A percentile compares a stretch with the other conserved stretches of the same genome.
Evolutionary conservation across 2,113 vertebrate genomes (phyloP).

Genomic region (Oxyura jamaicensis): DNA sequence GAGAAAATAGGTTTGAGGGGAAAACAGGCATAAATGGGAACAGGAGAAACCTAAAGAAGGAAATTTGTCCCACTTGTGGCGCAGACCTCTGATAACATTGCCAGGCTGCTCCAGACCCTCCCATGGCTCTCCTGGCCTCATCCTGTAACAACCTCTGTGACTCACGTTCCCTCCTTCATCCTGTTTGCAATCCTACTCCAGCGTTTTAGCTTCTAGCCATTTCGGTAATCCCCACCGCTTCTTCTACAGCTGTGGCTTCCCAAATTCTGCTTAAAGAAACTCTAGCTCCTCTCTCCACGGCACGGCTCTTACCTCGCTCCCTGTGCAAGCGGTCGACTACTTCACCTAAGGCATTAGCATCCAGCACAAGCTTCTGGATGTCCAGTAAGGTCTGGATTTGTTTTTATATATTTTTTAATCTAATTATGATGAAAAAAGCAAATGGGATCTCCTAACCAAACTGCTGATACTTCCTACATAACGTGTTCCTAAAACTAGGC

Average conservation of each 20-base stretch:
- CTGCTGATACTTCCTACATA: not conserved
- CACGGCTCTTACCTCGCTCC: not conserved
- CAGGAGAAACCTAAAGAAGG: not conserved
- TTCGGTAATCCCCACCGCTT: not conserved
- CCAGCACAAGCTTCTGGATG: not conserved
- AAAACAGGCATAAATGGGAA: not conserved
- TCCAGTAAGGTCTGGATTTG: not conserved
- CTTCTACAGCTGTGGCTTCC: not conserved
- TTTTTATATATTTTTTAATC: not conserved
- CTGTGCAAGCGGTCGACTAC: not conserved
- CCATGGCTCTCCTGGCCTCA: not conserved
- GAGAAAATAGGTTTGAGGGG: not conserved
- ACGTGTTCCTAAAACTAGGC: not conserved
- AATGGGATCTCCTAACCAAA: not conserved
- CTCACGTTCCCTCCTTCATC: not conserved
- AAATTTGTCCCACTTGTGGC: not conserved
- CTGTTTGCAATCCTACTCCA: not conserved
- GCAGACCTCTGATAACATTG: not conserved
- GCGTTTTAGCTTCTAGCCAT: not conserved
- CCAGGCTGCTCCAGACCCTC: not conserved
- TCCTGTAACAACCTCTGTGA: not conserved
- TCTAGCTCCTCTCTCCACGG: not conserved
- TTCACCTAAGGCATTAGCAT: not conserved
- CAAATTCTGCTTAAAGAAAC: not conserved
- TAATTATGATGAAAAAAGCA: not conserved